phyloP scores from a whole-genome alignment of 2,797 vertebrate species.

The Dryobates pubescens region DNA sequence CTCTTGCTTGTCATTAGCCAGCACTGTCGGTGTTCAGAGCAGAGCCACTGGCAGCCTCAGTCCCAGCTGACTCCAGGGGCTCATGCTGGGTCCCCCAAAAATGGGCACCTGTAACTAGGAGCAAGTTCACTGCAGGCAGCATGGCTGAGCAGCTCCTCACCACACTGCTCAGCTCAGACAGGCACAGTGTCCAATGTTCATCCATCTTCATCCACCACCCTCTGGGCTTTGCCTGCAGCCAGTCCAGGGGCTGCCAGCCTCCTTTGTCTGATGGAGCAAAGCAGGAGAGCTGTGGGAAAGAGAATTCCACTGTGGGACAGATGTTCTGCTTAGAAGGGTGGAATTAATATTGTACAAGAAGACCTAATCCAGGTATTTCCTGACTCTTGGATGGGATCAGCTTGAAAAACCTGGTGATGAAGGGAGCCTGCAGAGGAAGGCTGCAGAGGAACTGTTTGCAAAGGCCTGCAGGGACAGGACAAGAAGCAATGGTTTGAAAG shows the following conservation, averaged over 20 bases:
- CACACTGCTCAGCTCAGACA: not conserved
- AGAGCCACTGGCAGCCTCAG: not conserved
- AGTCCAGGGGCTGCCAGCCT: not conserved
- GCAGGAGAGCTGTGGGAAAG: not conserved
- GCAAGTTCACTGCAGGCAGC: not conserved
- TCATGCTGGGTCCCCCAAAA: not conserved
- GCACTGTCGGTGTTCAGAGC: not conserved
- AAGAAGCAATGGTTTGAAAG: too few species aligned
- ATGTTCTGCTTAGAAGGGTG: not conserved
- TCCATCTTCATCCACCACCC: not conserved
- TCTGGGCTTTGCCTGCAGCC: not conserved
- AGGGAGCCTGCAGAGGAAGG: too few species aligned
- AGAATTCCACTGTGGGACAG: rapidly evolving
- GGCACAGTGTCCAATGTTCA: not conserved
- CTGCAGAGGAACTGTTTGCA: too few species aligned
- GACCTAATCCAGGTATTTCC: not conserved
- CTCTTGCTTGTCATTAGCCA: not conserved
- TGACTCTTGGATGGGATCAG: not conserved
- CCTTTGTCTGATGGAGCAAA: not conserved
- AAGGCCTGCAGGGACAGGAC: too few species aligned
- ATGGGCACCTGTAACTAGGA: not conserved
- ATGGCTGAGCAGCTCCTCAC: not conserved
- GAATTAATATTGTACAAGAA: not conserved
- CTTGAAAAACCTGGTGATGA: not conserved
- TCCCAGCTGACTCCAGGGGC: not conserved